These are phyloP conservation scores for Polypterus bichir DNA, from an alignment of 2,113 vertebrate species.

Conservation along the genomic window DNA sequence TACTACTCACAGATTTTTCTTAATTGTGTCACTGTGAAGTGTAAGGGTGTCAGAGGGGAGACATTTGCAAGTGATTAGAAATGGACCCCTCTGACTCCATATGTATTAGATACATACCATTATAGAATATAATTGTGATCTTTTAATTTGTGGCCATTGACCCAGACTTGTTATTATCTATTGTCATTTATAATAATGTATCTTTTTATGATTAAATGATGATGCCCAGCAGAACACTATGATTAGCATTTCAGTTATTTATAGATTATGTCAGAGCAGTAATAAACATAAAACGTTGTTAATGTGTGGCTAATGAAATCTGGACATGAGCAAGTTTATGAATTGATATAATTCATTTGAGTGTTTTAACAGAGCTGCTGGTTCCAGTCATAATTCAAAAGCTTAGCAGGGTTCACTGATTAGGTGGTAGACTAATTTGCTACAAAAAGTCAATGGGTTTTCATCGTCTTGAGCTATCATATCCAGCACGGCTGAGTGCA, in stretches of 20 bases:
- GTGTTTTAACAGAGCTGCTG: slow-evolving; percentile 71
- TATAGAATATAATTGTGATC: slow-evolving; percentile 83
- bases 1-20: slow-evolving; percentile 59
- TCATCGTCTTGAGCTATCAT: slow-evolving; percentile 71
- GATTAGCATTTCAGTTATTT: slow-evolving; percentile 92
- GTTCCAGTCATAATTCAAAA: slow-evolving; percentile 84
- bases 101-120: slow-evolving; percentile 70
- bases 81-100: slow-evolving; percentile 59
- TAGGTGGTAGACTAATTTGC: slow-evolving; percentile 85
- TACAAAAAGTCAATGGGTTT: slow-evolving; percentile 81
- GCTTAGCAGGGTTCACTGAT: slow-evolving; percentile 84
- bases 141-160: slow-evolving; percentile 89
- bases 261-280: slow-evolving; percentile 92
- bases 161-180: slow-evolving; percentile 85
- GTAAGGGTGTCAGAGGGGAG: slow-evolving; percentile 64
- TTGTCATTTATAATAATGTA: slow-evolving; percentile 94
- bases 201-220: slow-evolving; percentile 83
- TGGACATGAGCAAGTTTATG: slow-evolving; percentile 94
- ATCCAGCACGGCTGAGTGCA: slow-evolving; percentile 79
- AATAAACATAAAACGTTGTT: slow-evolving; percentile 97
- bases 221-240: slow-evolving; percentile 71
- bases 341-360: slow-evolving; percentile 95
- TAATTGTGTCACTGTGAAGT: slow-evolving; percentile 69
- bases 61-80: slow-evolving; percentile 71
- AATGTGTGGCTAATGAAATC: slow-evolving; percentile 98